phyloP scores from a whole-genome alignment of 2,797 vertebrate species.

The Yasuhikotakia modesta region DNA sequence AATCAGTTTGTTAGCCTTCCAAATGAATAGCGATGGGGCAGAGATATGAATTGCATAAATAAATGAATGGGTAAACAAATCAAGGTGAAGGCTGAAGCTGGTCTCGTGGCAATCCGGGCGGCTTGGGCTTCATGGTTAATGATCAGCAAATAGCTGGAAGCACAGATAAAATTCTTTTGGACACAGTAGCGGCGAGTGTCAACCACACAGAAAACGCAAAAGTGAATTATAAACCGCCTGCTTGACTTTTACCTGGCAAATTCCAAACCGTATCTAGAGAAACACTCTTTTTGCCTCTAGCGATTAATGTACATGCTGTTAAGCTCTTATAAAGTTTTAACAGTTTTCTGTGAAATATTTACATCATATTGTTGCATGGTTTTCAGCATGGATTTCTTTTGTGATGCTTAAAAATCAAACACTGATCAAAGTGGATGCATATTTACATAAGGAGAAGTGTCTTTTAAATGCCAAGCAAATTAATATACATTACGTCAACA shows the following conservation, averaged over 20 bases:
- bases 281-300: slow-evolving; percentile 7
- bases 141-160: slow-evolving; percentile 77
- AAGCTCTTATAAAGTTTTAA: slow-evolving; percentile 2
- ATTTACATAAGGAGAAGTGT: slow-evolving; percentile 9
- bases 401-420: slow-evolving; percentile 10
- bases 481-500: neutral
- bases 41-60: slow-evolving; percentile 76
- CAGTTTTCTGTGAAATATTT: neutral
- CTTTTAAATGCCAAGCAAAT: slow-evolving; percentile 34
- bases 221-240: neutral
- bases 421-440: neutral
- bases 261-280: slow-evolving; percentile 13
- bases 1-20: slow-evolving; percentile 73
- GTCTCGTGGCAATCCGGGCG: slow-evolving; percentile 67
- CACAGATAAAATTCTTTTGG: slow-evolving; percentile 73
- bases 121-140: slow-evolving; percentile 66
- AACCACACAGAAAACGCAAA: slow-evolving; percentile 60
- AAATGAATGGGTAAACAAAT: slow-evolving; percentile 75
- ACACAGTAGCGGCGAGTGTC: slow-evolving; percentile 62
- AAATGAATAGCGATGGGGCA: slow-evolving; percentile 65
- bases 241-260: slow-evolving; percentile 8
- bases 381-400: slow-evolving; percentile 5
- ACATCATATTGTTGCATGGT: slow-evolving; percentile 5
- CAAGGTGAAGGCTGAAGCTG: slow-evolving; percentile 58
- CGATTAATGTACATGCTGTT: neutral